Evolutionary conservation across 2,113 vertebrate species (phyloP).

Genomic region (Semicossyphus pulcher): DNA sequence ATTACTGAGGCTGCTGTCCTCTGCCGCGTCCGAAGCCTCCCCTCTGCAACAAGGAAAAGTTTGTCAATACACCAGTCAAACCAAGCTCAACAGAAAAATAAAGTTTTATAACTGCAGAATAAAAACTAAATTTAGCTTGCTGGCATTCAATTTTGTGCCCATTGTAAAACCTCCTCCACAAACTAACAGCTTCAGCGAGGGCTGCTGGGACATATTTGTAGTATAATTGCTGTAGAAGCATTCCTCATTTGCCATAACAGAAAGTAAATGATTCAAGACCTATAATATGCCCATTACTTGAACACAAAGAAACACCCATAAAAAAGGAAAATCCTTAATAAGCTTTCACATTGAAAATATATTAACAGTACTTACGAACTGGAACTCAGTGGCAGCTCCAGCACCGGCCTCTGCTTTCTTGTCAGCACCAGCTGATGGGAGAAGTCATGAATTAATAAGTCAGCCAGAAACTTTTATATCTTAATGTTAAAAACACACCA

Average conservation of each 20-base stretch:
- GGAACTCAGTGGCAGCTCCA: conserved; percentile 97
- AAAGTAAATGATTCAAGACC: neutral
- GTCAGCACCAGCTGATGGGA: conserved; percentile 90
- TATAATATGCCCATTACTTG: neutral
- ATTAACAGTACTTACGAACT: conserved; percentile 91
- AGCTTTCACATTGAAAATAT: neutral
- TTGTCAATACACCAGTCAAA: conserved; percentile 3
- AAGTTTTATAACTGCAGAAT: neutral
- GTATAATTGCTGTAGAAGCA: neutral
- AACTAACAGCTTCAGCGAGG: no score
- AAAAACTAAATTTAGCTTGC: conserved; percentile 11
- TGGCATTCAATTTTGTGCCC: conserved; percentile 4
- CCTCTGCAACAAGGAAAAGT: conserved; percentile 84
- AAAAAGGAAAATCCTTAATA: no score
- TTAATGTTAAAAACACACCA: no score
- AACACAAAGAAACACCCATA: neutral
- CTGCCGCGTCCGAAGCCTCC: conserved; percentile 98
- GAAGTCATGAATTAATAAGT: neutral
- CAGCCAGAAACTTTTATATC: no score
- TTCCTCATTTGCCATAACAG: neutral
- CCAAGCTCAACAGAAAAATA: neutral
- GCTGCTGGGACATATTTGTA: neutral
- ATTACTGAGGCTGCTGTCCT: conserved; percentile 96
- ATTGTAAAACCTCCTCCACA: neutral
- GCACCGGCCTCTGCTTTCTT: conserved; percentile 99